Evolutionary conservation across 2,113 vertebrate species (phyloP).

Genomic region (Brachypodius melanocephalos): DNA sequence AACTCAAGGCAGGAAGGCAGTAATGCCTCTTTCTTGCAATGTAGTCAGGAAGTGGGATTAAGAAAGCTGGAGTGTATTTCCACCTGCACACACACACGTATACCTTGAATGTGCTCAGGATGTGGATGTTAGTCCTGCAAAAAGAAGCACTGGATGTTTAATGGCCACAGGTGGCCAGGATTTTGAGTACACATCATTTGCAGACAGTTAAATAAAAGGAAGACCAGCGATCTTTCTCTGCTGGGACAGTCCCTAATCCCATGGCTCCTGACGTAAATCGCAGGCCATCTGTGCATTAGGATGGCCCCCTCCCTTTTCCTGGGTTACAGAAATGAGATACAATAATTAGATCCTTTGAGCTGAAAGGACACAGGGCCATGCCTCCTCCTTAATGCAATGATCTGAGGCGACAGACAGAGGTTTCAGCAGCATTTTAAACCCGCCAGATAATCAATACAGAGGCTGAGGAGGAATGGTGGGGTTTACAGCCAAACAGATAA

Average conservation of each 20-base stretch:
- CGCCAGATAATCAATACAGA: neutral
- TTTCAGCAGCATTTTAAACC: neutral
- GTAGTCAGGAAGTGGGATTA: neutral
- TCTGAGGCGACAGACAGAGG: neutral
- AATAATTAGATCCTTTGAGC: constrained; percentile 4
- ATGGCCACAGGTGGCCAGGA: neutral
- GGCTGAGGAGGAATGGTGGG: neutral
- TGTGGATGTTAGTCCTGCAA: neutral
- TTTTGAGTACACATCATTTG: neutral
- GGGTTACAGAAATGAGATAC: neutral
- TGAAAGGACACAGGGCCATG: neutral
- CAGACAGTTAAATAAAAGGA: constrained; percentile 27
- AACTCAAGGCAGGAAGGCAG: neutral
- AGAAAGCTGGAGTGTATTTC: neutral
- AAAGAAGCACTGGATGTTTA: neutral
- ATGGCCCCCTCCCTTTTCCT: neutral
- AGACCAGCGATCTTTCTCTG: neutral
- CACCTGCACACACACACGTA: neutral
- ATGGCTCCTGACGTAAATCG: neutral
- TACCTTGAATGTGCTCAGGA: neutral
- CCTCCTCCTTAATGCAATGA: neutral
- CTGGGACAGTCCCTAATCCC: constrained; percentile 18
- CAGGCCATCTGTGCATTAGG: constrained; percentile 21
- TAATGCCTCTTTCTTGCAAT: neutral
- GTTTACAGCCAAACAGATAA: neutral